Base-by-base conservation (phyloP, 1,140 invertebrate genomes). In the Antheraea mylitta region DNA sequence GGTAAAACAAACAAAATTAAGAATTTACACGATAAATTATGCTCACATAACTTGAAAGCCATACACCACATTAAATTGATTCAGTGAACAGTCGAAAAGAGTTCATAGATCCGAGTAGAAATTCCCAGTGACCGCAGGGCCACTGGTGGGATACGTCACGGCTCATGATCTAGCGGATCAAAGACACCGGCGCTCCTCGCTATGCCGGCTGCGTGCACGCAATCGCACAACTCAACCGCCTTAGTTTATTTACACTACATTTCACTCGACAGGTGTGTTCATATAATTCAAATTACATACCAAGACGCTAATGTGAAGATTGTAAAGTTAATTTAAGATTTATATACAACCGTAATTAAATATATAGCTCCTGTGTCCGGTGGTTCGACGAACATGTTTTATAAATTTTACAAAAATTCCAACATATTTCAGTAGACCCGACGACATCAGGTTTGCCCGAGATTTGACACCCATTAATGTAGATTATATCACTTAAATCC, bases 161-260 rank as follows among this genome's bases (percentile, higher is more conserved):
- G 76, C 85, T 85, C 86, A 85, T 83, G 84, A 58, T 53, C 42
- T 81, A 81, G 82, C 67, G 73, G 80, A 86, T 89, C 85, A 89
- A 87, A 87, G 75, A 65, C 58, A 72, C 85, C 83, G 82, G 30
- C 65, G 74, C 76, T 72, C 81, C 80, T 80, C 83, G 68, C 80
- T 77, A 83, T 81, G 82, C 84, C 82, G 78, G 75, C 84, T 70
- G 79, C 83, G 79, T 81, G 81, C 78, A 74, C 79, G 77, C 79
- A 73, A 66, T 66, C 65, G 65, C 58, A 64, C 30, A 66, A 66
- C 65, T 53, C 53, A 37, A 58, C 70, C 70, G 74, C 79, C 77
- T 77, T 81, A 83, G 72, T 85, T 89, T 89, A 81, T 85, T 89
- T 89, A 81, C 87, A 83, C 81, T 85, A 87, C 80, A 81, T 76